A percentile compares a stretch with the other conserved stretches of the same genome.
Evolutionary conservation across 2,797 vertebrate genomes (phyloP).

Genomic region (Notolepis coatsorum): DNA sequence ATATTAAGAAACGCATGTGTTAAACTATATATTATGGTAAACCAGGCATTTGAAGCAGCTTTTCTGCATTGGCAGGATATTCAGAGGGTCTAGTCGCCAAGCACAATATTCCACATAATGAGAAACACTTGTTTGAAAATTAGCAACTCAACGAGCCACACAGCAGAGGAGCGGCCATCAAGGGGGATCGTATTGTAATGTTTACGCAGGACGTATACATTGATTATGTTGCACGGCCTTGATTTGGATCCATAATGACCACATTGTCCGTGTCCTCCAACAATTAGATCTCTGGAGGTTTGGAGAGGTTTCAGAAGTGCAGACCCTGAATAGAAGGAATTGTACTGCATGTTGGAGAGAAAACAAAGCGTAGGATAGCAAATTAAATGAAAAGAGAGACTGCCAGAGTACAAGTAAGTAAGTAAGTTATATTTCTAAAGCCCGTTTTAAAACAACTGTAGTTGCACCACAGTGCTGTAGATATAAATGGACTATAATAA

Average conservation of each 20-base stretch:
- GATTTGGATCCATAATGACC: conserved; percentile 31
- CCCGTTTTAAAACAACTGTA: no score
- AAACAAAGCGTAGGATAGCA: conserved; percentile 29
- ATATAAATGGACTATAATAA: no score
- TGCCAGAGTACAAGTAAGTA: conserved; percentile 34
- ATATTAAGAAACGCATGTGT: conserved; percentile 67
- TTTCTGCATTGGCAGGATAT: conserved; percentile 69
- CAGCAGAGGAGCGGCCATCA: conserved; percentile 57
- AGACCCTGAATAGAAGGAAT: conserved; percentile 17
- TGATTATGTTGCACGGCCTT: conserved; percentile 57
- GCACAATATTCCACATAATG: conserved; percentile 78
- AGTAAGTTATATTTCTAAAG: no score
- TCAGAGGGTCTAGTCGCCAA: conserved; percentile 62
- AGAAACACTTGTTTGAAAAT: conserved; percentile 77
- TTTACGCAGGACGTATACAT: conserved; percentile 48
- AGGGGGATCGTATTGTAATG: conserved; percentile 41
- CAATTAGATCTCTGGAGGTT: conserved; percentile 31
- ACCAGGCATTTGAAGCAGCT: conserved; percentile 75
- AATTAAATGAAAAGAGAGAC: conserved; percentile 39
- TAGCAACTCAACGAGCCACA: conserved; percentile 60
- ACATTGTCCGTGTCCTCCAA: conserved; percentile 19
- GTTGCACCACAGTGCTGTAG: no score
- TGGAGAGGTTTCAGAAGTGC: conserved; percentile 36
- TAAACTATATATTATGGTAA: conserved; percentile 79
- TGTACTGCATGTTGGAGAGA: conserved; percentile 9